These are phyloP conservation scores for Eledona agricola DNA, from an alignment of 2,888 invertebrate genomes.

Conservation along the genomic window DNA sequence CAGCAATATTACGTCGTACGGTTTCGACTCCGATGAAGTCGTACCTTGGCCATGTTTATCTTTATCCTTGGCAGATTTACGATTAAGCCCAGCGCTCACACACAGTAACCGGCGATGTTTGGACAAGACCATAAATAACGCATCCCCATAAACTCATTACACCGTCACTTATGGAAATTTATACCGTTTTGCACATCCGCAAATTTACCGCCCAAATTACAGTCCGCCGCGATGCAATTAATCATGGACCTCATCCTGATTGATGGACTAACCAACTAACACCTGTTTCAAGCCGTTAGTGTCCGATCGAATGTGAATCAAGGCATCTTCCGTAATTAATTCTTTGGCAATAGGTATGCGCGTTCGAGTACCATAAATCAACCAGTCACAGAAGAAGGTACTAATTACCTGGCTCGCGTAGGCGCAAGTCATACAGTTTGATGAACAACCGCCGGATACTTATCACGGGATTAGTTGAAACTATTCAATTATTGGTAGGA, in stretches of 20 bases:
- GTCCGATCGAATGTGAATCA: slow-evolving; percentile 22
- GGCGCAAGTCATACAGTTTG: slow-evolving; percentile 16
- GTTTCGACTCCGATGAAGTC: too few relatives aligned
- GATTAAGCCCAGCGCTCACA: neutral
- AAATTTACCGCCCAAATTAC: slow-evolving; percentile 7
- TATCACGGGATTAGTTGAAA: slow-evolving; percentile 5
- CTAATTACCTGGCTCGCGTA: slow-evolving; percentile 9
- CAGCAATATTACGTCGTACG: too few relatives aligned
- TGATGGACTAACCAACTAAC: too few relatives aligned
- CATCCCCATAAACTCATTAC: slow-evolving; percentile 8
- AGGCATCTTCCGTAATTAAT: slow-evolving; percentile 20
- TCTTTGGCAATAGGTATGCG: slow-evolving; percentile 12
- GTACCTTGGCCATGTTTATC: slow-evolving; percentile 17
- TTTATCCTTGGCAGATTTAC: neutral
- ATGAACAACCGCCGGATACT: slow-evolving; percentile 12
- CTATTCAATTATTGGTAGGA: too few relatives aligned
- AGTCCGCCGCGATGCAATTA: slow-evolving; percentile 2
- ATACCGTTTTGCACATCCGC: slow-evolving; percentile 1
- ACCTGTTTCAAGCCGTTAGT: slow-evolving; percentile 16
- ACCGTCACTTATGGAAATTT: neutral
- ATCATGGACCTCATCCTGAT: too few relatives aligned
- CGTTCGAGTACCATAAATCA: slow-evolving; percentile 16
- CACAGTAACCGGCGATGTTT: neutral
- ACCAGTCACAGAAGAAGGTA: slow-evolving; percentile 6
- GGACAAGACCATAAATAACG: slow-evolving; percentile 1